Base-by-base conservation (phyloP, 1,140 invertebrate genomes). In the Trinorchestia longiramus region DNA sequence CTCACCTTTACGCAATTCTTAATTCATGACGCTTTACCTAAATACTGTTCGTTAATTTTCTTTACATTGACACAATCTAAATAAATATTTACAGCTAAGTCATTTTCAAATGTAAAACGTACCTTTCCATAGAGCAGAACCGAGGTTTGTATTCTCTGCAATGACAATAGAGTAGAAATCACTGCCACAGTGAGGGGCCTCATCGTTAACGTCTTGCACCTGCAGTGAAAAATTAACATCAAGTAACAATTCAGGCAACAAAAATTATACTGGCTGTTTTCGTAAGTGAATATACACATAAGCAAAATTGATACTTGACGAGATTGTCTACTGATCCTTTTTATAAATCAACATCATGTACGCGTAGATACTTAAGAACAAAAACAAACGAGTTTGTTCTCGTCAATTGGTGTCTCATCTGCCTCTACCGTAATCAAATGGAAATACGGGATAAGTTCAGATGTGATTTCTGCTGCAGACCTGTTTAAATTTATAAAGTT, bases 191-290 rank as follows among this genome's bases (percentile, higher is more conserved):
- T 98, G 97, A 0, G 99, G 99, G 44, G 98, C 98, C 97, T 99
- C 98, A 97, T 99, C 99, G 97, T 99, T 99, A 96, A 99, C 98
- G 97, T 99, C 99, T 91, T 98, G 97, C 44, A 99, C 98, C 62
- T 97, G 96, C n/a, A 99, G 98, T 8, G 98, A 98, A 0, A 43
- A 95, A 47, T 3, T 36, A 11, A 36, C 36, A 36, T 36, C 28
- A 77, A 77, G 62, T 19, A 36, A 77, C 62, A 36, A 77, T 77
- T 77, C 15, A 77, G 28, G 15, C 62, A 77, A 19, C 36, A 23
- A 1, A 77, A 77, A 77, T 11, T 3, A 23, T 23, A 77, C 62
- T 77, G 28, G 28, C 62, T 77, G 15, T 28, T 77, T 23, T 23
- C 3, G 3, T 28, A 36, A 36, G 28, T 77, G 36, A 77, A 36